These are phyloP conservation scores for Catalaphyllia jardinei DNA, from an alignment of 64 coral and sea anemone genomes.

Conservation along the genomic window DNA sequence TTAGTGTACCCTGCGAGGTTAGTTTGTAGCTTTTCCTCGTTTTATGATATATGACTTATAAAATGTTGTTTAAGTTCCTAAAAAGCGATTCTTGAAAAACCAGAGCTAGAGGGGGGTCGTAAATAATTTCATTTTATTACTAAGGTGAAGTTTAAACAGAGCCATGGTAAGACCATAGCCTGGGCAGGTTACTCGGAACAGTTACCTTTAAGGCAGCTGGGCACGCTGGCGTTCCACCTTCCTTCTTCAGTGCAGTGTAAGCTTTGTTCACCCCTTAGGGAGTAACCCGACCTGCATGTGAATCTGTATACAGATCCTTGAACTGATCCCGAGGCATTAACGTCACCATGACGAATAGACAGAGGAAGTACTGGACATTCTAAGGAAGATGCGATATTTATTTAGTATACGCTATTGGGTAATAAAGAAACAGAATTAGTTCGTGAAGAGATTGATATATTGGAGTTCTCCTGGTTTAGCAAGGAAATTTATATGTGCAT, in stretches of 20 bases:
- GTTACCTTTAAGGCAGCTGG: background rate
- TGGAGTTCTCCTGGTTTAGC: no score
- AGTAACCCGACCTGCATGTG: background rate
- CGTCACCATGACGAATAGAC: background rate
- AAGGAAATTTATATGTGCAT: no score
- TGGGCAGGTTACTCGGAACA: no score
- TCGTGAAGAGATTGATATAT: background rate
- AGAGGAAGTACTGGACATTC: constrained; percentile 7
- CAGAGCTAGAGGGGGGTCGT: no score
- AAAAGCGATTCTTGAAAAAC: no score
- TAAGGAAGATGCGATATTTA: background rate
- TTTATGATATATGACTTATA: no score
- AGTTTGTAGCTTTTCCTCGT: no score
- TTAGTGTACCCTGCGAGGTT: no score
- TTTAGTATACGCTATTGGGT: background rate
- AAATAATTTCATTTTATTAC: no score
- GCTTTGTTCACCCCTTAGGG: background rate
- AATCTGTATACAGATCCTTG: constrained; percentile 14
- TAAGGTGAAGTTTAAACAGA: no score
- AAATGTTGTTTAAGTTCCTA: no score
- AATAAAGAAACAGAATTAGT: background rate
- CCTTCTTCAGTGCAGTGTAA: background rate
- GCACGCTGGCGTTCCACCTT: background rate
- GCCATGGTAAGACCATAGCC: no score
- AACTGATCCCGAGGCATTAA: background rate